Evolutionary conservation across 1,140 invertebrate species (phyloP).

Genomic region (Drosophila parvula): DNA sequence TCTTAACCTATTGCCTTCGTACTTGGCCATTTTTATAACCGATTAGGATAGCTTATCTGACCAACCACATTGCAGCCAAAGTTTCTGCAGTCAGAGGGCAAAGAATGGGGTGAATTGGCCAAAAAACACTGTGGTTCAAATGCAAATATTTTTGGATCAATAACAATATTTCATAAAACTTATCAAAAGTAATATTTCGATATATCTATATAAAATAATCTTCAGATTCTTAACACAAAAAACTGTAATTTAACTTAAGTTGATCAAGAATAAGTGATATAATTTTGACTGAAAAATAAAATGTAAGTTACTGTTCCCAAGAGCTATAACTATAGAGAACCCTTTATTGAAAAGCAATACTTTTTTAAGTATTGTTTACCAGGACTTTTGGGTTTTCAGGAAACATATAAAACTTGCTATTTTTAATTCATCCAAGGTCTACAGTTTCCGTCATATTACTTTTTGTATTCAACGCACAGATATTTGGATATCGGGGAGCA

Average conservation of each 20-base stretch:
- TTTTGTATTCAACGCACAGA: no score
- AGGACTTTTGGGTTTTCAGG: no score
- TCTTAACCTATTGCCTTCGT: background rate
- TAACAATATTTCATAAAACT: background rate
- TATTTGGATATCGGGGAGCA: no score
- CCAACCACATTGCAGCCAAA: constrained; percentile 52
- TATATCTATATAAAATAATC: background rate
- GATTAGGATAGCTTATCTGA: constrained; percentile 59
- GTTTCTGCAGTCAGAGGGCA: constrained; percentile 31
- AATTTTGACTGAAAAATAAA: no score
- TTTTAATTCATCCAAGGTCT: no score
- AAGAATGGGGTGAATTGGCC: constrained; percentile 46
- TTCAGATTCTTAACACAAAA: background rate
- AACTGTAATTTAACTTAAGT: background rate
- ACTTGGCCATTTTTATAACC: constrained; percentile 36
- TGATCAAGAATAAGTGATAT: no score
- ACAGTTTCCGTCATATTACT: no score
- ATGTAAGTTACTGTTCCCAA: background rate
- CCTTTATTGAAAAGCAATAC: background rate
- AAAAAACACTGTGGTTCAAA: constrained; percentile 6
- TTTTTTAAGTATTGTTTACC: background rate
- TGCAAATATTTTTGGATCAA: background rate
- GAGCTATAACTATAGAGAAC: background rate
- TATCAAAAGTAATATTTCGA: background rate
- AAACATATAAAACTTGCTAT: no score